These are phyloP conservation scores for Phengaris alcon DNA, from an alignment of 2,888 invertebrate genomes.

Conservation along the genomic window DNA sequence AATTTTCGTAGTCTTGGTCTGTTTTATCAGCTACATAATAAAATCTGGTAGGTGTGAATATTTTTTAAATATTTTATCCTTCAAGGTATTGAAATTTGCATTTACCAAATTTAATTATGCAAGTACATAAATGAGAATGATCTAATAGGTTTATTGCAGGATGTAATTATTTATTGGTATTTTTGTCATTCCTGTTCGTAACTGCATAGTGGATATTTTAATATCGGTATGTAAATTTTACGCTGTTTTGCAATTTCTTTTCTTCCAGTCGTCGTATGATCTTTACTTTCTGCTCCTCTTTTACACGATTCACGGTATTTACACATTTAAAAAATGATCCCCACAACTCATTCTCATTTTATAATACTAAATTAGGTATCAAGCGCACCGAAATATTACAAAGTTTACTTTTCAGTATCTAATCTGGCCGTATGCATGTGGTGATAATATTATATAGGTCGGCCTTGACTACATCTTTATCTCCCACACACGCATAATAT, in stretches of 20 bases:
- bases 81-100: not conserved
- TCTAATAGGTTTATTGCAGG: slow-evolving; percentile 26
- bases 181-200: slow-evolving; percentile 16
- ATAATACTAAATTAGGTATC: not conserved
- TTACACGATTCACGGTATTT: not conserved
- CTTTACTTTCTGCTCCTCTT: no score
- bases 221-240: not conserved
- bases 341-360: not conserved
- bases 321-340: not conserved
- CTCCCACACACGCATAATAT: slow-evolving; percentile 37
- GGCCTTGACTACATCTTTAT: slow-evolving; percentile 63
- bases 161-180: slow-evolving; percentile 17
- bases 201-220: not conserved
- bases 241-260: no score
- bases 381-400: slow-evolving; percentile 15
- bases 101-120: not conserved
- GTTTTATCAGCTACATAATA: no score
- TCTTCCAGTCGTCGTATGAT: no score
- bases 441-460: slow-evolving; percentile 48
- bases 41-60: not conserved
- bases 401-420: slow-evolving; percentile 53
- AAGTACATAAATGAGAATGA: slow-evolving; percentile 3
- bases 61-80: not conserved
- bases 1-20: no score
- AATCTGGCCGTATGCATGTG: slow-evolving; percentile 57